Conservation (phyloP, 2,888 invertebrate genomes). For the Emesis furor region DNA sequence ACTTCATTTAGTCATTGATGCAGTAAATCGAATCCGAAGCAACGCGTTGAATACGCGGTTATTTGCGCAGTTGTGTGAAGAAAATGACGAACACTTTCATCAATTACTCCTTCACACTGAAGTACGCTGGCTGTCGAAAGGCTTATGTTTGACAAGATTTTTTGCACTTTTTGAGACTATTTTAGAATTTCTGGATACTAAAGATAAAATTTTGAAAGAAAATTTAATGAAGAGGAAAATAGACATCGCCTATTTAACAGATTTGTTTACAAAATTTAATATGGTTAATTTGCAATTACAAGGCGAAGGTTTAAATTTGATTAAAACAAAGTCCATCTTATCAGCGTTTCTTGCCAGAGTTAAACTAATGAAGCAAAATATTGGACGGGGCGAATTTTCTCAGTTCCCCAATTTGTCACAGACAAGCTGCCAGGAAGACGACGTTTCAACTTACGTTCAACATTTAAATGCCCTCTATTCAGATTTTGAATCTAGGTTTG, state of each 20-base stretch:
- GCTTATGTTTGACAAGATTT: neutral
- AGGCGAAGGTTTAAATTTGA: conserved; percentile 76
- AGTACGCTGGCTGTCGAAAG: no score
- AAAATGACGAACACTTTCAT: no score
- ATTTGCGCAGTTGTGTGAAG: no score
- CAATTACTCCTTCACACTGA: no score
- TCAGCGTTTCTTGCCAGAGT: conserved; percentile 71
- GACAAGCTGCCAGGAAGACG: conserved; percentile 17
- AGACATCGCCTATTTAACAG: conserved; percentile 75
- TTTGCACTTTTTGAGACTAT: conserved; percentile 37
- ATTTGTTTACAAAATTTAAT: conserved; percentile 59
- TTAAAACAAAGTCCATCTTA: conserved; percentile 75
- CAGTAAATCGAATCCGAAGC: conserved; percentile 48
- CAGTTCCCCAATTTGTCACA: conserved; percentile 32
- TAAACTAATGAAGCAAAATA: conserved; percentile 69
- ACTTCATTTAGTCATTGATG: conserved; percentile 42
- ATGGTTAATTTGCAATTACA: conserved; percentile 73
- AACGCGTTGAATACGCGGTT: conserved; percentile 36
- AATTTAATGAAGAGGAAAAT: conserved; percentile 81
- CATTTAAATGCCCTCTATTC: conserved; percentile 45
- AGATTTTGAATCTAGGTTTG: conserved; percentile 48
- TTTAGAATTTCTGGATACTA: conserved; percentile 41
- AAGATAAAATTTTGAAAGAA: conserved; percentile 44
- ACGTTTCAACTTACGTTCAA: conserved; percentile 52
- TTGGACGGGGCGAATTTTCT: conserved; percentile 75